These are phyloP conservation scores for Triops cancriformis DNA, from an alignment of 1,140 invertebrate species.

Conservation along the genomic window DNA sequence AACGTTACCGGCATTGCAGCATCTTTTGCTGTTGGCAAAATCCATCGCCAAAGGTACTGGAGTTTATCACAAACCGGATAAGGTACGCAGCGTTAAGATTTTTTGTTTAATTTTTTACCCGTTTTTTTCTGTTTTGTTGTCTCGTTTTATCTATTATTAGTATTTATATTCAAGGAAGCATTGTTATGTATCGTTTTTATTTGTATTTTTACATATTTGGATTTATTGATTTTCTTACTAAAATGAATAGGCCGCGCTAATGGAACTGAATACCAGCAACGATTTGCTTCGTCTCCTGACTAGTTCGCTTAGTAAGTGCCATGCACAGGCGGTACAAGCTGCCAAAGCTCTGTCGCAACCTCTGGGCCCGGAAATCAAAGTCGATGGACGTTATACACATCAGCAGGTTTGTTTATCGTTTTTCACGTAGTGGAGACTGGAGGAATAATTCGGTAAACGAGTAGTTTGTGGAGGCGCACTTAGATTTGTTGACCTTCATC, in stretches of 20 bases:
- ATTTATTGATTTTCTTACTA: neutral
- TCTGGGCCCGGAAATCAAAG: slow-evolving; percentile 39
- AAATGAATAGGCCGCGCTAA: neutral
- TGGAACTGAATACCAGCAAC: slow-evolving; percentile 31
- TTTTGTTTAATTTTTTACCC: no score
- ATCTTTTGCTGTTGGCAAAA: slow-evolving; percentile 43
- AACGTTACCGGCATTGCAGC: slow-evolving; percentile 40
- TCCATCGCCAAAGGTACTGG: slow-evolving; percentile 42
- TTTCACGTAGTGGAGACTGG: neutral
- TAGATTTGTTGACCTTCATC: slow-evolving; percentile 46
- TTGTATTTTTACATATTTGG: neutral
- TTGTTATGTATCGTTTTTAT: neutral
- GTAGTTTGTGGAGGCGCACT: slow-evolving; percentile 44
- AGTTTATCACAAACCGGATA: slow-evolving; percentile 42
- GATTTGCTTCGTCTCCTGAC: slow-evolving; percentile 46
- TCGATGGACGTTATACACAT: slow-evolving; percentile 45
- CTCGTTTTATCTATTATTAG: no score
- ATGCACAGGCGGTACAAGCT: slow-evolving; percentile 40
- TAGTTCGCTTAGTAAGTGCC: slow-evolving; percentile 43
- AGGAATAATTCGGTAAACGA: slow-evolving; percentile 30
- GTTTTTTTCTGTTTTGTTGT: no score
- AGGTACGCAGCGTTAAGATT: slow-evolving; percentile 32
- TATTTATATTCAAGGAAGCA: no score
- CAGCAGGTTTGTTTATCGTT: slow-evolving; percentile 35
- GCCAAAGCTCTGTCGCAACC: slow-evolving; percentile 34